Evolutionary conservation across 2,113 vertebrate species (phyloP), one percentile per base, ranked within the genome.

Genomic region (Planiliza haematocheilus): DNA sequence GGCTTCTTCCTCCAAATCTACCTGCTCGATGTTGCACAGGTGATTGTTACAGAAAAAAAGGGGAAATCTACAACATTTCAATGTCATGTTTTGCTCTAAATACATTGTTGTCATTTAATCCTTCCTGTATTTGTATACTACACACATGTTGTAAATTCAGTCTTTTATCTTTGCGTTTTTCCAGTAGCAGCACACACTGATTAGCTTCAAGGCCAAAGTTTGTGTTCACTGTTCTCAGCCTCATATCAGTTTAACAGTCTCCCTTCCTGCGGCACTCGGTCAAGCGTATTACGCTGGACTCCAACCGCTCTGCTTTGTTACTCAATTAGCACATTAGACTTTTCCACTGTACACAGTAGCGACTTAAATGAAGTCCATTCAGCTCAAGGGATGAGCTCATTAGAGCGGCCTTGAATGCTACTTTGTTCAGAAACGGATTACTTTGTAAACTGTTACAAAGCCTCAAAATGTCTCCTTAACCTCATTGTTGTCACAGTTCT

Each of bases 1-100:
- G 97, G 97, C 55, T 97, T 98, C 89, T 98, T 98, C 85, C 95
- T 98, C 17, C 97, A 97, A 90, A 97, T 98, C 87, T 99, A 94
- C 92, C 90, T 98, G 62, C 89, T 97, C 69, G 96, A 97, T 37
- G 95, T 97, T 68, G 96, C 95, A n/a, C 95, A 95, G 96, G 97
- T 98, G 87, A 93, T 78, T 83, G 8, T 6, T n/a, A 17, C 42
- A 56, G 5, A 30, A 30, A 30, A 30, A 30, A 30, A 30, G 24
- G 24, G 24, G 5, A 30, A 30, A 30, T 30, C 24, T 30, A 30
- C 24, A 30, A 2, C 24, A 2, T 30, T 2, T 30, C 24, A 5
- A 5, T 30, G 24, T 30, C 3, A 30, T 30, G 2, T 30, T 2
- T 30, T 30, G 24, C n/a, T n/a, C n/a, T n/a, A n/a, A n/a, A n/a